phyloP scores from a whole-genome alignment of 2,113 vertebrate species.

The Chionis minor region DNA sequence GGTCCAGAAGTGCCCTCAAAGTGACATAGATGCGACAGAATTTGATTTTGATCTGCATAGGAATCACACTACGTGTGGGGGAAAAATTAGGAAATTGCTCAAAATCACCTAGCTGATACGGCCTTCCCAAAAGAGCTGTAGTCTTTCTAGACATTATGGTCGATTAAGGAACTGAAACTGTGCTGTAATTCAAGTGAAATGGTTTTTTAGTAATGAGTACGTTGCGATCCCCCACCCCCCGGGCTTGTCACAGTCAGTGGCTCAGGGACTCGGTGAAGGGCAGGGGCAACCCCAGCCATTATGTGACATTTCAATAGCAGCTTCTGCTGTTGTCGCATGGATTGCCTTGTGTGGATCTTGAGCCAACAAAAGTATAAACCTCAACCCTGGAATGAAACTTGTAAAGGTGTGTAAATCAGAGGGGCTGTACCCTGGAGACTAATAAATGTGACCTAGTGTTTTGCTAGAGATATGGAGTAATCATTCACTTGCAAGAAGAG shows the following conservation, averaged over 20 bases:
- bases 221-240: background rate
- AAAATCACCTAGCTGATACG: background rate
- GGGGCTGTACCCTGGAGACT: background rate
- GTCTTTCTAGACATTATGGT: background rate
- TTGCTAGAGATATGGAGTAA: background rate
- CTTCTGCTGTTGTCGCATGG: background rate
- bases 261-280: background rate
- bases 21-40: background rate
- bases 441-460: constrained; percentile 34
- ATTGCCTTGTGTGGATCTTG: background rate
- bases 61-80: background rate
- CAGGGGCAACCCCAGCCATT: background rate
- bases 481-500: background rate
- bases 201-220: background rate
- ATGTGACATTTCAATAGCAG: background rate
- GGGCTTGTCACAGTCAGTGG: background rate
- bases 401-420: constrained; percentile 40
- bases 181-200: background rate
- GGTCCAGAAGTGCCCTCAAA: background rate
- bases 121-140: background rate
- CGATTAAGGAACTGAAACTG: background rate
- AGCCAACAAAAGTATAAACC: background rate
- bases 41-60: background rate
- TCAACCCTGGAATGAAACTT: background rate
- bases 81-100: background rate